phyloP scores from a whole-genome alignment of 2,797 vertebrate species.

The Alosa sapidissima region DNA sequence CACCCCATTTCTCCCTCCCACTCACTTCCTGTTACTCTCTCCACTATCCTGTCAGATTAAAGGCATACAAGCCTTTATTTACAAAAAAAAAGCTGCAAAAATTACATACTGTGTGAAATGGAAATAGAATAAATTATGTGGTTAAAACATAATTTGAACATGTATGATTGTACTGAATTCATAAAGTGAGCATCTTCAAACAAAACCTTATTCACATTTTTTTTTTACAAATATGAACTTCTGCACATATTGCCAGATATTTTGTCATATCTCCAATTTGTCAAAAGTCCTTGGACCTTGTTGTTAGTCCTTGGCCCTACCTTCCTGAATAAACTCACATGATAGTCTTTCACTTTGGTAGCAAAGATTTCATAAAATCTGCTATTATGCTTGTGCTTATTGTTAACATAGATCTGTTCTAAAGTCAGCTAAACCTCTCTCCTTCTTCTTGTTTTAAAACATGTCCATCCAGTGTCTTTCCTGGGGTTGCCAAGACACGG shows the following conservation, averaged over 20 bases:
- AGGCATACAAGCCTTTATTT: no score
- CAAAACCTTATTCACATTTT: neutral
- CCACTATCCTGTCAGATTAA: no score
- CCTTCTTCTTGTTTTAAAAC: slow-evolving; percentile 70
- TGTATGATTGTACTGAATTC: neutral
- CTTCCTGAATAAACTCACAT: neutral
- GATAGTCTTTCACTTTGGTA: neutral
- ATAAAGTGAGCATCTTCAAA: neutral
- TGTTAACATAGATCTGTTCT: neutral
- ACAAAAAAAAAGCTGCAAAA: neutral
- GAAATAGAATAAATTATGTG: slow-evolving; percentile 4
- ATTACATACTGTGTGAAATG: neutral
- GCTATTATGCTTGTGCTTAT: slow-evolving; percentile 9
- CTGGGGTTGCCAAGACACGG: slow-evolving; percentile 54
- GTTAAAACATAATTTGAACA: neutral
- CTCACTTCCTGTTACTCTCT: no score
- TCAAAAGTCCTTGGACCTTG: neutral
- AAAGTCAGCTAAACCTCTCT: slow-evolving; percentile 59
- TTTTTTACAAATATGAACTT: neutral
- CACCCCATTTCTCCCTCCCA: no score
- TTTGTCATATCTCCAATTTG: neutral
- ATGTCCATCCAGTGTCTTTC: slow-evolving; percentile 52
- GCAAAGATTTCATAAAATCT: neutral
- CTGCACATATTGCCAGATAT: neutral
- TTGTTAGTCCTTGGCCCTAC: neutral